Conservation (phyloP, 2,888 invertebrate species). For the Sesia bembeciformis region DNA sequence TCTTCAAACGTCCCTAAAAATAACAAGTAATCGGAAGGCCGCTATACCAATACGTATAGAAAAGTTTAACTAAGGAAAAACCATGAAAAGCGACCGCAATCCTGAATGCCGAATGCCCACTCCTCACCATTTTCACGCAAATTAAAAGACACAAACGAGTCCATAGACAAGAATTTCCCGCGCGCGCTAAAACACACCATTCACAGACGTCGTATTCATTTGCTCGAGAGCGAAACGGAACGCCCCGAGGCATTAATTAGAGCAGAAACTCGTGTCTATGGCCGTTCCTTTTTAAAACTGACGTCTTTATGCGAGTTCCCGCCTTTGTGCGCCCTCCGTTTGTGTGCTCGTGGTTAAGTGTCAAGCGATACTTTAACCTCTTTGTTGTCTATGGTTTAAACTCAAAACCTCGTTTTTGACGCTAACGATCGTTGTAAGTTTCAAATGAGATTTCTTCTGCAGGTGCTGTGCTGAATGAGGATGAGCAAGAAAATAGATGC, state of each 20-base stretch:
- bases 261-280: conserved; percentile 64
- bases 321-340: conserved; percentile 54
- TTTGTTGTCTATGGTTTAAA: conserved; percentile 27
- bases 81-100: conserved; percentile 42
- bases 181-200: conserved; percentile 63
- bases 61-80: conserved; percentile 38
- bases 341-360: conserved; percentile 43
- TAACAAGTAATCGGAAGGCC: conserved; percentile 48
- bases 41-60: conserved; percentile 28
- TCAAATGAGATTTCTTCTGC: background rate
- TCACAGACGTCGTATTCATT: conserved; percentile 60
- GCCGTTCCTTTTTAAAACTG: conserved; percentile 65
- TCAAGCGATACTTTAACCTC: conserved; percentile 42
- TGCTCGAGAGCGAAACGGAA: conserved; percentile 61
- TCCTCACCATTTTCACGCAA: conserved; percentile 68
- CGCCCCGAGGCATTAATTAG: conserved; percentile 74
- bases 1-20: conserved; percentile 28
- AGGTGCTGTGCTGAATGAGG: conserved; percentile 34
- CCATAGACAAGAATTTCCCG: conserved; percentile 54
- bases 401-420: background rate
- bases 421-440: background rate
- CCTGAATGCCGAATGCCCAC: conserved; percentile 48
- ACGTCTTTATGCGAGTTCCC: conserved; percentile 54
- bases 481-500: conserved; percentile 23
- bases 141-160: conserved; percentile 67